Base-by-base conservation (phyloP, 2,888 invertebrate genomes). In the Heteromurus nitidus region DNA sequence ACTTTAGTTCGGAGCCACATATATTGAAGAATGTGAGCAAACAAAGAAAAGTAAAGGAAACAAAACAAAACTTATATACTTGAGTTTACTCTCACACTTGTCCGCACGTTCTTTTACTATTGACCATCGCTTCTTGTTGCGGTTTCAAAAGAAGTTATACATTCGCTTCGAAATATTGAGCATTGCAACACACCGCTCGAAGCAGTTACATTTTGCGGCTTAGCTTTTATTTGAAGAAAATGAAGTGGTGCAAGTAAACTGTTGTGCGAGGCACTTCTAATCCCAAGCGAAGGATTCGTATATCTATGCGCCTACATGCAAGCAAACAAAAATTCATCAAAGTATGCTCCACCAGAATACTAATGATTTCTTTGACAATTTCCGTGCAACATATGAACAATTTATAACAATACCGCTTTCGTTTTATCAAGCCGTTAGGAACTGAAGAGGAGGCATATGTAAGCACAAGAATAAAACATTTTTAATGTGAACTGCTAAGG, bases 1-100 rank as follows among this genome's bases (percentile, higher is more conserved):
- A n/a, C n/a, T n/a, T n/a, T n/a, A n/a, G n/a, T n/a, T n/a, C n/a
- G n/a, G n/a, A n/a, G n/a, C n/a, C n/a, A n/a, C n/a, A n/a, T n/a
- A n/a, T n/a, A 79, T 72, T 72, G 42, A 72, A 70, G 79, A 79
- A 72, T 72, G 36, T 70, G 64, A 55, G 79, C 28, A 79, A 79
- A 79, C 79, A 79, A 79, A 79, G 70, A 72, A 70, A 70, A 44
- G 72, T 47, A 79, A 79, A 70, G 65, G 79, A 72, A 47, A 36
- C 42, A 69, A 69, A 77, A 64, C 64, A 69, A 76, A 69, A n/a
- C n/a, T n/a, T n/a, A n/a, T n/a, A n/a, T n/a, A n/a, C n/a, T n/a
- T n/a, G n/a, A n/a, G n/a, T 36, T 77, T 69, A 76, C 68, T 47
- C 69, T 64, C 69, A 44, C 47, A 36, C 36, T 36, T 36, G 36